Percentiles rank a stretch among this genome's conserved stretches.
Evolutionary conservation across 2,888 invertebrate genomes (phyloP).

Genomic region (Acrobasis repandana): DNA sequence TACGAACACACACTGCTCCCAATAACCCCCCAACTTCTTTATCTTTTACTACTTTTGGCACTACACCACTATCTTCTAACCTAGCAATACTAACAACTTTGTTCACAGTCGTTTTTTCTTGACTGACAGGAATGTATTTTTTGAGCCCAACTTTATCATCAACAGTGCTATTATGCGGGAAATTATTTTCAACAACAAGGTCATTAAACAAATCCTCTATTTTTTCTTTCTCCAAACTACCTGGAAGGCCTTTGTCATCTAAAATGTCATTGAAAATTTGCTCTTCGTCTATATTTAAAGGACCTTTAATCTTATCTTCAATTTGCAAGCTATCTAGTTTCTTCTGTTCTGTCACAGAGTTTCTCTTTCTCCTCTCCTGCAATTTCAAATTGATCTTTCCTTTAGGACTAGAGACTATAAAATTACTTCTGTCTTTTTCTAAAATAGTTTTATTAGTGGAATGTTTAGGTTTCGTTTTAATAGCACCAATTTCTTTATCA

Average conservation of each 20-base stretch:
- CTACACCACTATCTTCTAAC: slow-evolving; percentile 64
- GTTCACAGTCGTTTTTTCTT: slow-evolving; percentile 52
- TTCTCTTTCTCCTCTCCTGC: slow-evolving; percentile 48
- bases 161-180: slow-evolving; percentile 41
- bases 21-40: slow-evolving; percentile 62
- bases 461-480: slow-evolving; percentile 78
- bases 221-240: slow-evolving; percentile 59
- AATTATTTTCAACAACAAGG: slow-evolving; percentile 54
- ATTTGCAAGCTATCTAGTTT: slow-evolving; percentile 45
- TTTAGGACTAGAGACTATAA: slow-evolving; percentile 71
- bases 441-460: slow-evolving; percentile 75
- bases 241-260: slow-evolving; percentile 54
- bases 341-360: slow-evolving; percentile 50
- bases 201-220: slow-evolving; percentile 72
- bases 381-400: slow-evolving; percentile 53
- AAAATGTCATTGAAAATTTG: slow-evolving; percentile 68
- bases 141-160: slow-evolving; percentile 51
- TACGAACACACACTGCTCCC: slow-evolving; percentile 76
- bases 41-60: slow-evolving; percentile 68
- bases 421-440: slow-evolving; percentile 77
- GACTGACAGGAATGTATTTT: slow-evolving; percentile 55
- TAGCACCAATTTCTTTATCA: slow-evolving; percentile 79
- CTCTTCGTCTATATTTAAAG: slow-evolving; percentile 57
- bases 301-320: slow-evolving; percentile 38
- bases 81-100: slow-evolving; percentile 50